phyloP scores from a whole-genome alignment of 2,888 invertebrate species.

The Ophion costatus region DNA sequence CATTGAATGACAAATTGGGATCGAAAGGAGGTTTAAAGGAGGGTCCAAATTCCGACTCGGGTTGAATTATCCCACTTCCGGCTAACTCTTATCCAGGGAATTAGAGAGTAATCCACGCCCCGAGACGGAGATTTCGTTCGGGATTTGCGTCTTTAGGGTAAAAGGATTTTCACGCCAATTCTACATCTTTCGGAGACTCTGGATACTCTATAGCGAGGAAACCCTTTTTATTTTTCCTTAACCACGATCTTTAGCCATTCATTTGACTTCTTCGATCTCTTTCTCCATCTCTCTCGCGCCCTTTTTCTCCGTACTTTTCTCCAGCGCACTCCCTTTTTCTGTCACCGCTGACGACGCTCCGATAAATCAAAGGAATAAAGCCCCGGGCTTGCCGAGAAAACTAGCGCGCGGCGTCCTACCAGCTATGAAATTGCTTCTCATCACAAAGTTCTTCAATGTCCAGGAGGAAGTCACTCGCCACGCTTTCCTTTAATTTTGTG shows the following conservation, averaged over 20 bases:
- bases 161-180: conserved; percentile 65
- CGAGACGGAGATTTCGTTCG: conserved; percentile 61
- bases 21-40: too few relatives aligned
- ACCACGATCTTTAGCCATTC: conserved; percentile 24
- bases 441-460: conserved; percentile 54
- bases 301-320: conserved; percentile 35
- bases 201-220: conserved; percentile 15
- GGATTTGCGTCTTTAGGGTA: conserved; percentile 58
- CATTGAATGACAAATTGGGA: too few relatives aligned
- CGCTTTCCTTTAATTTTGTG: conserved; percentile 46
- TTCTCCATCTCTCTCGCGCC: conserved; percentile 20
- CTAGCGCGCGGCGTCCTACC: conserved; percentile 68
- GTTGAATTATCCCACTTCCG: conserved; percentile 54
- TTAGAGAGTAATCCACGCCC: conserved; percentile 56
- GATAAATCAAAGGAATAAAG: conserved; percentile 58
- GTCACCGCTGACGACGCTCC: conserved; percentile 49
- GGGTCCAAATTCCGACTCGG: too few relatives aligned
- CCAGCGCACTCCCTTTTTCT: conserved; percentile 17
- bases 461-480: conserved; percentile 32
- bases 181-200: conserved; percentile 15
- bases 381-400: conserved; percentile 28
- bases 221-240: conserved; percentile 49
- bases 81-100: conserved; percentile 54
- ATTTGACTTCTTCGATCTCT: conserved; percentile 24
- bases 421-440: conserved; percentile 66